These are phyloP conservation scores for Gymnoscelis rufifasciata DNA, from an alignment of 2,888 invertebrate species.

Conservation along the genomic window DNA sequence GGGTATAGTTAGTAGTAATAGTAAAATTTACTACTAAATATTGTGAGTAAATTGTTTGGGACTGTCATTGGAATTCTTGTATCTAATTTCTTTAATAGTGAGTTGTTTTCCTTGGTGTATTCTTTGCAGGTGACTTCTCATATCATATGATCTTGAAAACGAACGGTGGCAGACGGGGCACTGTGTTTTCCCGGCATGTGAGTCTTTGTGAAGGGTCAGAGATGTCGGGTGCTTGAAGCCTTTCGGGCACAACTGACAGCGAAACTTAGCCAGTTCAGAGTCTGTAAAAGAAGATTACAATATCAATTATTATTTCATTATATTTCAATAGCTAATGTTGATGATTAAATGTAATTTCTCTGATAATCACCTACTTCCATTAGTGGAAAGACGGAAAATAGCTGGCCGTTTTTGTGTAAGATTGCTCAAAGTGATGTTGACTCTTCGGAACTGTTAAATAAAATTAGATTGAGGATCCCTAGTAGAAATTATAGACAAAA, in stretches of 20 bases:
- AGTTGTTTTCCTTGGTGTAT: conserved; percentile 79
- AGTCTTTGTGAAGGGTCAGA: conserved; percentile 80
- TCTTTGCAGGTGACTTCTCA: conserved; percentile 79
- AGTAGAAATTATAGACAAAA: no score
- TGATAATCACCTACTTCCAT: no score
- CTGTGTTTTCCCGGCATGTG: conserved; percentile 81
- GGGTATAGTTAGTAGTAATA: background rate
- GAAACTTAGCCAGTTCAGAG: conserved; percentile 78
- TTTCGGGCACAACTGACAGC: conserved; percentile 81
- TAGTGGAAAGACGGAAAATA: no score
- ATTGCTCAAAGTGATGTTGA: no score
- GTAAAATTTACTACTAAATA: conserved; percentile 45
- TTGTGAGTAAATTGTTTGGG: conserved; percentile 67
- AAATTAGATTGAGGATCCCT: no score
- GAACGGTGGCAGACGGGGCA: conserved; percentile 81
- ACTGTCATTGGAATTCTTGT: conserved; percentile 63
- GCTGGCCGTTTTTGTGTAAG: no score
- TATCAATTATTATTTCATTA: no score
- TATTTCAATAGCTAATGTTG: no score
- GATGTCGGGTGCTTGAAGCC: conserved; percentile 82
- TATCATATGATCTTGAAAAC: conserved; percentile 81
- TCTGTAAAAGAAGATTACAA: conserved; percentile 58
- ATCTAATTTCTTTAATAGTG: conserved; percentile 73
- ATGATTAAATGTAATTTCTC: no score
- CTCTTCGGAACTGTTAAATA: no score